Conservation (phyloP, 2,888 invertebrate genomes). For the Danaus chrysippus region DNA sequence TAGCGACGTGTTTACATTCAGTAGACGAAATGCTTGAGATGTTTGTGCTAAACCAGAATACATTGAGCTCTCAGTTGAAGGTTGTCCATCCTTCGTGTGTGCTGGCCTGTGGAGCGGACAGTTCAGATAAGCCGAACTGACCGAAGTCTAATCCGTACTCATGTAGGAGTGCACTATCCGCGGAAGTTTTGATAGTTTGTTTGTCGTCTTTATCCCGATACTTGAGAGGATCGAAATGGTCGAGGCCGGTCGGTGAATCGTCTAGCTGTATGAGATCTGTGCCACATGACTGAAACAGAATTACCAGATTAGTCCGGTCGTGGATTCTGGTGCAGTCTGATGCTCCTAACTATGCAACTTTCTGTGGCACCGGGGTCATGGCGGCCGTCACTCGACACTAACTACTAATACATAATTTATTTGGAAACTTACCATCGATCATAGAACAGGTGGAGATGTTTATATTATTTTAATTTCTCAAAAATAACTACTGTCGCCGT, state of each 20-base stretch:
- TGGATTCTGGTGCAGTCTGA: slow-evolving; percentile 12
- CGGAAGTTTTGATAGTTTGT: slow-evolving; percentile 60
- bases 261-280: slow-evolving; percentile 73
- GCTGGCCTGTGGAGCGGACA: slow-evolving; percentile 50
- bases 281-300: slow-evolving; percentile 70
- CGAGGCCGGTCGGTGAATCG: slow-evolving; percentile 63
- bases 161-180: slow-evolving; percentile 83
- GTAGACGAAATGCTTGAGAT: too few species aligned
- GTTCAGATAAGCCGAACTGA: slow-evolving; percentile 70
- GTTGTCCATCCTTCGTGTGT: slow-evolving; percentile 69
- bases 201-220: slow-evolving; percentile 57
- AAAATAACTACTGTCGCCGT: slow-evolving; percentile 36
- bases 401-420: not conserved
- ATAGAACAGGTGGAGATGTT: slow-evolving; percentile 25
- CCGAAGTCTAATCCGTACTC: slow-evolving; percentile 87
- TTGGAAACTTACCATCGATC: slow-evolving; percentile 32
- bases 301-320: slow-evolving; percentile 46
- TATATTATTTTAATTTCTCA: slow-evolving; percentile 22
- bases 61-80: slow-evolving; percentile 49
- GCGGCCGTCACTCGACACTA: not conserved
- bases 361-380: slow-evolving; percentile 19
- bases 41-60: not conserved
- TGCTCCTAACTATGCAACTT: slow-evolving; percentile 25
- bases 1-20: too few species aligned
- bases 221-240: slow-evolving; percentile 70